Base-by-base conservation (phyloP, 2,113 vertebrate species). In the Indicator maculatus region DNA sequence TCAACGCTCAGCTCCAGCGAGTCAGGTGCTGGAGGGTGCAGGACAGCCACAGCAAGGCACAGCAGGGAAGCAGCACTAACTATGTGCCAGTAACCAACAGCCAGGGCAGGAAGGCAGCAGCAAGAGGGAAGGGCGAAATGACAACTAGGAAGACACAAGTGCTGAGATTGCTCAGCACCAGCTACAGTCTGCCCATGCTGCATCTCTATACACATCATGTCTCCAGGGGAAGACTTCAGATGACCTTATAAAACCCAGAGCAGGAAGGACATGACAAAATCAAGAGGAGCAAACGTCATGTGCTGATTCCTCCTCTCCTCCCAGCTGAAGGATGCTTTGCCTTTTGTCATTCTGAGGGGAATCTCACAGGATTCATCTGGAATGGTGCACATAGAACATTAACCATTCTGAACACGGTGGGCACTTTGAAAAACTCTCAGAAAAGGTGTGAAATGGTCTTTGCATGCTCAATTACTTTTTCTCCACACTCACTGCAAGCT, bases 1-100 rank as follows among this genome's bases (percentile, higher is more conserved):
- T 39, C 1, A 0, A 27, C 5, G 31, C 58, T 52, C 39, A 59
- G 11, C 47, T 12, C 28, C 31, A 30, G 38, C 0, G 1, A 74
- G 24, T 20, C 4, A 2, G n/a, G 71, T 20, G 50, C 41, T 30
- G 39, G 60, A 31, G 28, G 50, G 13, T 5, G 3, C 9, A 4
- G 36, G 24, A 41, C 3, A 5, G 39, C 18, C 12, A 6, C 61
- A 50, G 33, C 21, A 44, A 50, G 45, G 39, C 31, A 61, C 47
- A n/a, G 3, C 0, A 1, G 23, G 55, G 15, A 78, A 12, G 26
- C 30, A 44, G 8, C 33, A 12, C 47, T 4, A 2, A n/a, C 9
- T 5, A 14, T 0, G 1, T 24, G 36, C 18, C 55, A 82, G 27
- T 27, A 47, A 27, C 58, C 36, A 28, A 36, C 39, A 74, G 61